phyloP scores from a whole-genome alignment of 1,140 invertebrate genomes.

The Aphidius ervi region DNA sequence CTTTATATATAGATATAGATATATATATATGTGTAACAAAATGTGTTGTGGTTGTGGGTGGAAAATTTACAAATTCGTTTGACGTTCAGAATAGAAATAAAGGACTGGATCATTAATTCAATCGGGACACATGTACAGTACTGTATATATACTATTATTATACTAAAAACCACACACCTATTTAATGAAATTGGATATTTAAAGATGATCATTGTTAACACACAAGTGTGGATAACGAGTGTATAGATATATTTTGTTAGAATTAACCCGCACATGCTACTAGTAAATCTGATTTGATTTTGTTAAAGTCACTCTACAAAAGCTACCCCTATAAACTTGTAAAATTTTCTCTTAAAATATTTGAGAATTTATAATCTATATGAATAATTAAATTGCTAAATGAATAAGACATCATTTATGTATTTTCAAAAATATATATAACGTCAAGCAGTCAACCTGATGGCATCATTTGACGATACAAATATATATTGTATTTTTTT shows the following conservation, averaged over 20 bases:
- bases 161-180: too few species aligned
- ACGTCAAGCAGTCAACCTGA: too few species aligned
- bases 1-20: too few species aligned
- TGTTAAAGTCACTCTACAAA: conserved; percentile 7
- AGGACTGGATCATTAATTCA: conserved; percentile 7
- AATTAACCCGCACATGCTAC: conserved; percentile 32
- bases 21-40: conserved; percentile 1
- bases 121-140: not conserved
- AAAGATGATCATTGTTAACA: conserved; percentile 6
- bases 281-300: conserved; percentile 18
- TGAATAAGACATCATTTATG: too few species aligned
- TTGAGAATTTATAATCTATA: too few species aligned
- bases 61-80: conserved; percentile 2
- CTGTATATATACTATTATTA: not conserved
- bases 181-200: too few species aligned
- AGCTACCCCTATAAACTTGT: conserved; percentile 18
- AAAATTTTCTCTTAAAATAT: not conserved
- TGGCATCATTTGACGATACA: too few species aligned
- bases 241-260: conserved; percentile 12
- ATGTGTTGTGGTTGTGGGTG: not conserved
- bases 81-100: not conserved
- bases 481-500: too few species aligned
- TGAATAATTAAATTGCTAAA: too few species aligned
- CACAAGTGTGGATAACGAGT: conserved; percentile 16
- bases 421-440: too few species aligned